These are phyloP conservation scores for Chaetodon trifascialis DNA, from an alignment of 2,113 vertebrate species.

Conservation along the genomic window DNA sequence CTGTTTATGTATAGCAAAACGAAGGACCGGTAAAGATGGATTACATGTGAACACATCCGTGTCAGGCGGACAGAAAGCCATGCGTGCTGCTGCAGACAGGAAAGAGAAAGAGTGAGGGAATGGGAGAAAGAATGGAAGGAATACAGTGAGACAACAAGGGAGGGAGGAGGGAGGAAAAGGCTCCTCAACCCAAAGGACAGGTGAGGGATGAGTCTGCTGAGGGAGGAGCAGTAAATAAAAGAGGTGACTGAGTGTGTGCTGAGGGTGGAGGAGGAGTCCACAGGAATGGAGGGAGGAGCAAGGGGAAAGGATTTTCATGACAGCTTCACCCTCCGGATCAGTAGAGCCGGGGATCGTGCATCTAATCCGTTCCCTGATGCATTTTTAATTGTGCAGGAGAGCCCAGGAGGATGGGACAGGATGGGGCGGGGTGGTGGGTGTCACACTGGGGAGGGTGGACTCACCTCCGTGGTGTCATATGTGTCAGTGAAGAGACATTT, in stretches of 20 bases:
- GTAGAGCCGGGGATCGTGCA: conserved; percentile 75
- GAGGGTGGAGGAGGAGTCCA: conserved; percentile 38
- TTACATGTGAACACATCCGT: conserved; percentile 86
- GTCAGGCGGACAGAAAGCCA: conserved; percentile 74
- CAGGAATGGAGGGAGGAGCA: conserved; percentile 18
- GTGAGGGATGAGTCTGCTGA: conserved; percentile 86
- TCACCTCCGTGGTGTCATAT: conserved; percentile 36
- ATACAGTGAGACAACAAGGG: conserved; percentile 13
- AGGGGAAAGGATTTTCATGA: conserved; percentile 60
- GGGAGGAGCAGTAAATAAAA: conserved; percentile 85
- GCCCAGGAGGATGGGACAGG: conserved; percentile 48
- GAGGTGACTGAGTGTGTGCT: conserved; percentile 71
- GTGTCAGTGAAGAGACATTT: conserved; percentile 14
- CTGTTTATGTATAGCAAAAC: neutral
- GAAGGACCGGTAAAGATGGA: conserved; percentile 83
- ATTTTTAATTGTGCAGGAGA: conserved; percentile 84
- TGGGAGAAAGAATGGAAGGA: conserved; percentile 81
- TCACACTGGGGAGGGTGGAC: conserved; percentile 33
- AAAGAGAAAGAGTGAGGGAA: conserved; percentile 16
- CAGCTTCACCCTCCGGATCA: conserved; percentile 83
- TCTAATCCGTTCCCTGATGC: conserved; percentile 83
- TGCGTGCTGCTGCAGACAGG: neutral
- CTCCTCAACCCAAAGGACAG: conserved; percentile 87
- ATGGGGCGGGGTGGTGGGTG: conserved; percentile 42
- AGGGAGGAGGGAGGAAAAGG: conserved; percentile 78